Base-by-base conservation (phyloP, 1,140 invertebrate species). In the Drosophila sp. region DNA sequence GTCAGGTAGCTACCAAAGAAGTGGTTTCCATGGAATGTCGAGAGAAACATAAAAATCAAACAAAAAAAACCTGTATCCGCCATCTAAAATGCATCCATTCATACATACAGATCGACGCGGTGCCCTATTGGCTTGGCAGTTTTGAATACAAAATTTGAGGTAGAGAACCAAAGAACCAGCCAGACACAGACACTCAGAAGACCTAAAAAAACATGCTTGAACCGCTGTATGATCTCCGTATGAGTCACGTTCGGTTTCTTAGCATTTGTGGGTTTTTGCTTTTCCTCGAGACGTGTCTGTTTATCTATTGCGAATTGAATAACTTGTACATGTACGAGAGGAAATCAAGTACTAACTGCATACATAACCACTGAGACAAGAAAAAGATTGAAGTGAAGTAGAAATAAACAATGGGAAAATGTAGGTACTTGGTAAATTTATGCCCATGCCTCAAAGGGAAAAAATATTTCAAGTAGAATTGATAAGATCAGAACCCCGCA, bases 191-290 rank as follows among this genome's bases (percentile, higher is more conserved):
- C 40, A 56, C 27, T 32, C 29, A 32, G 54, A 30, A 56, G 54
- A 56, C 7, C 32, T 29, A 5, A 30, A 29, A 29, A 58, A 27
- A 56, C 54, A 56, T 50, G 44, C 17, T 50, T 50, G 54, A 56
- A 30, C 29, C 27, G 1, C 56, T 25, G 32, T 23, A 7, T 38
- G 35, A 38, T 38, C n/a, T 35, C 17, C 38, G 56, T 27, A 25
- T 77, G 75, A 77, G 71, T 77, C 75, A 77, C 75, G 75, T 77
- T 74, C 66, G 6, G 56, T 58, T 57, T 50, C 29, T 55, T 55
- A 56, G 47, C 61, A 60, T 50, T 73, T 72, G 63, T 47, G 33
- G 60, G 54, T 40, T 40, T 17, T 72, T 60, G 38, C 30, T 56
- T 62, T 66, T 65, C 41, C 44, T 56, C 17, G 38, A 57, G 67